Base-by-base conservation (phyloP, 2,888 invertebrate species). In the Pollenia amentaria region DNA sequence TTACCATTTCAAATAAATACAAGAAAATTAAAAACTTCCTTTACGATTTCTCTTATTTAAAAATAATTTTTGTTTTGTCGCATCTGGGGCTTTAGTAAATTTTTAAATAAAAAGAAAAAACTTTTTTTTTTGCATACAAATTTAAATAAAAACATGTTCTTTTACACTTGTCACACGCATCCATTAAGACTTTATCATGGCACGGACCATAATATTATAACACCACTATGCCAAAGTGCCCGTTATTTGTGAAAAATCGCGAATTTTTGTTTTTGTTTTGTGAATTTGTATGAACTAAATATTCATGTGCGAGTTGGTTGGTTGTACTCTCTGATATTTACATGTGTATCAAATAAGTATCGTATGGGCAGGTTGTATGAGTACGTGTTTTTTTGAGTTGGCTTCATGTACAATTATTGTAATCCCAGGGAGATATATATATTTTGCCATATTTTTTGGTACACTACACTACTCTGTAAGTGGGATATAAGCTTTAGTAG, bases 161-260 rank as follows among this genome's bases (percentile, higher is more conserved):
- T 57, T 29, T 29, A 53, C 44, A 67, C 38, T 16, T 67, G 67
- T 67, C 77, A 67, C 42, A 67, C 55, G 77, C 77, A 76, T 29
- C 76, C 76, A 76, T 76, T 76, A 76, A 67, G 29, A 67, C 65
- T 67, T 65, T 55, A 67, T 67, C 65, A 29, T 46, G 65, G 21
- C 18, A 9, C 12, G 55, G 55, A 21, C 55, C 12, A 21, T 6
- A 11, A 12, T 21, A 21, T 21, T 12, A 55, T 55, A 7, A 9
- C 3, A 21, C 21, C 21, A 55, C 55, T 21, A 55, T 55, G 21
- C 18, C 10, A 29, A 29, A 29, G 29, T 29, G 6, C 29, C 29
- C 29, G 38, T 29, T 57, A 57, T 29, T 57, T 57, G 57, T 38
- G 57, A 57, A 57, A 57, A 55, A 8, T 14, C 12, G 14, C 12